Evolutionary conservation across 2,113 vertebrate species (phyloP), one percentile per base, ranked within the genome.

Genomic region (Pagrus major): DNA sequence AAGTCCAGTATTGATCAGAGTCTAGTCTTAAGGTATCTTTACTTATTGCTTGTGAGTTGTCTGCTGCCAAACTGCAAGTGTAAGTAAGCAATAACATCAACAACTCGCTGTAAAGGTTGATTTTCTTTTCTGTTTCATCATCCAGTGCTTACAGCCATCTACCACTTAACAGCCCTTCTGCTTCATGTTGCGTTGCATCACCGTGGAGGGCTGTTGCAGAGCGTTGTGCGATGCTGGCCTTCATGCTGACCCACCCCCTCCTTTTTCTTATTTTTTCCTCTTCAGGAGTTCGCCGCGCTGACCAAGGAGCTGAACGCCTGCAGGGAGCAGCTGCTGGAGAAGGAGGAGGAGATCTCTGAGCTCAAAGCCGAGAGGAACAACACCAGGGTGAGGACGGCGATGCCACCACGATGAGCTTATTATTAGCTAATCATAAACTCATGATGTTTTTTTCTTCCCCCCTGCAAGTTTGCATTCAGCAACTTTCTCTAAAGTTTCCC

Each of bases 351-450:
- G 92, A 99, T 99, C 90, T 98, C 97, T 8, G 98, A 99, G 92
- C 95, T 99, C 73, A 99, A 99, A 94, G 98, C 98, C 12, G 98
- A 99, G 94, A 97, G 98, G 90, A 99, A 99, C 92, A 99, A 99
- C 93, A 99, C 98, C 59, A 89, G 93, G 93, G 93, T 94, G 85
- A 77, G 83, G 33, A 10, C 52, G 5, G 44, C 25, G 1, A 9
- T 3, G n/a, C n/a, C 46, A 33, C 42, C n/a, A n/a, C n/a, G n/a
- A n/a, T n/a, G n/a, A n/a, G n/a, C n/a, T n/a, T n/a, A n/a, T n/a
- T n/a, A n/a, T n/a, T n/a, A n/a, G n/a, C n/a, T n/a, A 15, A 18
- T 49, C 31, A 12, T 16, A 9, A 2, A n/a, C 20, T 77, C 31
- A 52, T 29, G 23, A 27, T 2, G 9, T 5, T 10, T 29, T 11